Percentiles rank a stretch among this genome's conserved stretches.
These are phyloP conservation scores for Dromiciops gliroides DNA, from an alignment of 2,113 vertebrate genomes.

Conservation along the genomic window DNA sequence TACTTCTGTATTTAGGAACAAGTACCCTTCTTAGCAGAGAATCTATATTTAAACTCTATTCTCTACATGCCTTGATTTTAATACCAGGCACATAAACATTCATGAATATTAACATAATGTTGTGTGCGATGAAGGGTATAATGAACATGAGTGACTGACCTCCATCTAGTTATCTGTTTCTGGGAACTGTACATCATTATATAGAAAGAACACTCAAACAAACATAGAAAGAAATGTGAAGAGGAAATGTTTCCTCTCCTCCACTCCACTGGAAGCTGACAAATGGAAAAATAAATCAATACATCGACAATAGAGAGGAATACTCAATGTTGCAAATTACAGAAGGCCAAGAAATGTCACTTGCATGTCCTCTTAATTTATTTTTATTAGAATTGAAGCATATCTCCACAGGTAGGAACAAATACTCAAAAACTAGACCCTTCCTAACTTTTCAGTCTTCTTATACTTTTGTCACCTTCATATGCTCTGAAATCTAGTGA, in stretches of 20 bases:
- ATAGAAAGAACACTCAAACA: neutral
- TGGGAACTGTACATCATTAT: neutral
- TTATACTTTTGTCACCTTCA: neutral
- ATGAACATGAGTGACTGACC: neutral
- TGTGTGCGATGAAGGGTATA: neutral
- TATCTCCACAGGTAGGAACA: neutral
- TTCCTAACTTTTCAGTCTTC: neutral
- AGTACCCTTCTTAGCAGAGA: neutral
- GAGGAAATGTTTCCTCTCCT: neutral
- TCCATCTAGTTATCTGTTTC: neutral
- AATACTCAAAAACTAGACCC: neutral
- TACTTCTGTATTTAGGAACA: neutral
- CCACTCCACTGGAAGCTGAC: conserved; percentile 6
- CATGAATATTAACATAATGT: neutral
- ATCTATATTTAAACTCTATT: neutral
- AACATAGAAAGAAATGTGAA: neutral
- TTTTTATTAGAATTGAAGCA: neutral
- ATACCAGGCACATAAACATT: neutral
- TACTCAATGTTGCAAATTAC: neutral
- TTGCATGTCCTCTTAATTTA: neutral
- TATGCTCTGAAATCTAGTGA: neutral
- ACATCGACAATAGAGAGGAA: neutral
- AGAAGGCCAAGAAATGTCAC: neutral
- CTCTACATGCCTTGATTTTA: neutral
- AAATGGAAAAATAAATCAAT: neutral